Base-by-base conservation (phyloP, 2,888 invertebrate genomes). In the Athetis lepigone region DNA sequence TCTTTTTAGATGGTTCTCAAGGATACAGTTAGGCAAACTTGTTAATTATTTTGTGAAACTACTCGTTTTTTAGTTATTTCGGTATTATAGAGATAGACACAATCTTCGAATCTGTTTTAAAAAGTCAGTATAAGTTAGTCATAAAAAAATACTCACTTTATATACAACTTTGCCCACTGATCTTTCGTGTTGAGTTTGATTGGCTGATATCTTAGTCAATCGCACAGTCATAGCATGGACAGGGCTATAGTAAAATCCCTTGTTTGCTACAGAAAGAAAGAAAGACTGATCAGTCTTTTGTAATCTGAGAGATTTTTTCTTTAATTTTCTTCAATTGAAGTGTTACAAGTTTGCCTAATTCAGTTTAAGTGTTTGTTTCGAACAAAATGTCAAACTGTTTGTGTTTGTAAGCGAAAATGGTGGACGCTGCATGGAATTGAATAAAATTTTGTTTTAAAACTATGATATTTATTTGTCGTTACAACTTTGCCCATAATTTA, bases 381-480 rank as follows among this genome's bases (percentile, higher is more conserved):
- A 86, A 84, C 83, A 85, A 85, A 84, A 70, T 76, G 69, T 75
- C 71, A 65, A 74, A 75, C 46, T 54, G 50, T 77, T 77, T 77
- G 62, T 71, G 70, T 73, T 79, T 83, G 69, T 89, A 90, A 89
- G 89, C 66, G 83, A 86, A 89, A 91, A 85, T 88, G 86, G 82
- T 87, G 82, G 81, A 84, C 75, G 84, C 81, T 88, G 87, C 85
- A 86, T 88, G 92, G 87, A 89, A 90, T 89, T 90, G 86, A 89
- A 89, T 88, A 88, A 86, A 88, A 68, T 76, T 79, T 85, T 87
- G 85, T 86, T 88, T 87, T 86, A 75, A 79, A 81, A 73, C 25
- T 63, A 46, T 36, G 33, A 42, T 36, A 36, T 74, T 83, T 83
- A 60, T 80, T 81, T 33, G 19, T 18, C 13, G 7, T 13, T 36